Evolutionary conservation across 2,113 vertebrate genomes (phyloP).

Genomic region (Scatophagus argus): DNA sequence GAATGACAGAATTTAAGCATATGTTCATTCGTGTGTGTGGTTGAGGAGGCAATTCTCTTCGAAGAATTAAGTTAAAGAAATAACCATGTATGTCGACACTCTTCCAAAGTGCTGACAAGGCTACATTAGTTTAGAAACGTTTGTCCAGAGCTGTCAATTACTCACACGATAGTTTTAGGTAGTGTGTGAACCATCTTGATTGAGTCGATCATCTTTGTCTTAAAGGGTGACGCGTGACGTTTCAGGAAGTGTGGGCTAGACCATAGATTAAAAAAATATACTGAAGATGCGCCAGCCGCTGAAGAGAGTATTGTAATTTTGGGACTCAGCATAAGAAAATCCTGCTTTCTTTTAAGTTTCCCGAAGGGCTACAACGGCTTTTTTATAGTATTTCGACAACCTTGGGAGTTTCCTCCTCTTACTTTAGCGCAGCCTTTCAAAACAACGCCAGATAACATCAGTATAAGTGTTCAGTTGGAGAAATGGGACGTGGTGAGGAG

Average conservation of each 20-base stretch:
- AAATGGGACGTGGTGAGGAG: background rate
- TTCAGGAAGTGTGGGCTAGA: slow-evolving; percentile 57
- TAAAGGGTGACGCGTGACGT: slow-evolving; percentile 43
- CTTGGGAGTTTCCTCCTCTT: background rate
- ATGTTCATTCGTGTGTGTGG: background rate
- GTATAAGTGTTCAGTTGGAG: background rate
- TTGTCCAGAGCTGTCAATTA: background rate
- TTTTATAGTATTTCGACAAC: background rate
- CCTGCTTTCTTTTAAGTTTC: background rate
- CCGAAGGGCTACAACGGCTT: background rate
- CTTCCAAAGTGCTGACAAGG: background rate
- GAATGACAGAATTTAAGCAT: too few relatives aligned
- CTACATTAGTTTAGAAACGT: background rate
- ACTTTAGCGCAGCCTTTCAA: background rate
- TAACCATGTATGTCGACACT: background rate
- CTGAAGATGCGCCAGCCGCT: background rate
- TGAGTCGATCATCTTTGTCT: slow-evolving; percentile 33
- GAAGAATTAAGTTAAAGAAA: background rate
- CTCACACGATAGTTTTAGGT: too few relatives aligned
- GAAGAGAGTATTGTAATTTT: background rate
- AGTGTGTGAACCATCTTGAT: slow-evolving; percentile 21
- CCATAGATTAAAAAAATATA: background rate
- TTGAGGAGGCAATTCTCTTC: background rate
- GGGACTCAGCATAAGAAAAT: too few relatives aligned
- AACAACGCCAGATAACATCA: background rate